Base-by-base conservation (phyloP, 2,113 vertebrate genomes). In the Recurvirostra avosetta region DNA sequence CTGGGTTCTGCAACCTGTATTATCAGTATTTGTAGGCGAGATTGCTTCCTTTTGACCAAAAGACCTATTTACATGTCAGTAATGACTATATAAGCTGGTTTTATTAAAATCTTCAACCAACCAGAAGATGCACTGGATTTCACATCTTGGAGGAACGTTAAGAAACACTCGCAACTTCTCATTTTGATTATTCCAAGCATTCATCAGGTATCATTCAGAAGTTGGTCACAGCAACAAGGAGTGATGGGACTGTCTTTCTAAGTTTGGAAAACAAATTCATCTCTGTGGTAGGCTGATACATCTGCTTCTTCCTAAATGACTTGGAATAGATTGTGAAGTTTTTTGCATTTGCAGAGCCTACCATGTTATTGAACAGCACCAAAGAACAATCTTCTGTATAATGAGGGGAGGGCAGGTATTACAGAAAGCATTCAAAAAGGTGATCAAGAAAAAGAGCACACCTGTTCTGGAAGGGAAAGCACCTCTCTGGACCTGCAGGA, bases 321-420 rank as follows among this genome's bases (percentile, higher is more conserved):
- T 47, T 94, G 89, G 78, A 96, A 92, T 87, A 94, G 95, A 95
- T 82, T 93, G 92, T 94, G 77, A 96, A 97, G 94, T 89, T 87
- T 92, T 94, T 97, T 97, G 86, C 95, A 96, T 96, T 96, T 95
- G 59, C 95, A 97, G 96, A 96, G 77, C 65, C 89, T 96, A 49
- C 94, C 89, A 76, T 92, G 74, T 89, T 92, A 85, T 55, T 96
- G 95, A 97, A 90, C 91, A 95, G 70, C 91, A 94, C 72, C 94
- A 89, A 94, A 89, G 92, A 94, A 74, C 89, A 77, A 62, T 76
- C 77, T 94, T 71, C 77, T 85, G 63, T 85, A 21, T 94, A 88
- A 87, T 73, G 89, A 95, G 67, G 94, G 96, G 87, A 94, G 91
- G 95, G 94, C 89, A 96, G 91, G 89, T 91, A 87, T 96, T 90